A percentile compares a stretch with the other conserved stretches of the same genome.
Conservation (phyloP, 2,888 invertebrate genomes). For the Volucella zonaria region DNA sequence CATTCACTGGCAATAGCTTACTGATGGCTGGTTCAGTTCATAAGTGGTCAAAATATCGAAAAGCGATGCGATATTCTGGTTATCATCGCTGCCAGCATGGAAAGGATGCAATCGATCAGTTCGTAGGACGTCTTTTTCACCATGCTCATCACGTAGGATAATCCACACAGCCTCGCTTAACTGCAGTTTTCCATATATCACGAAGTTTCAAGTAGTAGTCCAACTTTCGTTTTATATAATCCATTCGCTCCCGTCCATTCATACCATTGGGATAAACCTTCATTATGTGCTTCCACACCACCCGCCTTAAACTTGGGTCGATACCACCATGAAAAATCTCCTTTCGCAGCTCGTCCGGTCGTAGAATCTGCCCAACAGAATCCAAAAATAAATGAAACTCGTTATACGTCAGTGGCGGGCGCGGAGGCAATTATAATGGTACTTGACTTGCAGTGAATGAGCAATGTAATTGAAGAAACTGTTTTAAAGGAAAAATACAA, state of each 20-base stretch:
- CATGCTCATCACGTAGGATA: conserved; percentile 95
- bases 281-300: conserved; percentile 98
- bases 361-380: conserved; percentile 93
- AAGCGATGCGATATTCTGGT: conserved; percentile 95
- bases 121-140: conserved; percentile 97
- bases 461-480: too few relatives aligned
- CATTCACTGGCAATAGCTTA: conserved; percentile 98
- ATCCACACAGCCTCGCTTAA: conserved; percentile 82
- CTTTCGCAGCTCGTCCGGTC: conserved; percentile 92
- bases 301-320: conserved; percentile 94
- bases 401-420: conserved; percentile 92
- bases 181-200: conserved; percentile 91
- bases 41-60: conserved; percentile 98
- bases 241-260: conserved; percentile 96
- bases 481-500: too few relatives aligned
- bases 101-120: conserved; percentile 97
- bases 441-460: too few relatives aligned
- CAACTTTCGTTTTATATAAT: conserved; percentile 95
- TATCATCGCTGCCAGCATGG: conserved; percentile 97
- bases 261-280: conserved; percentile 96
- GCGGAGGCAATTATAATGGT: conserved; percentile 87
- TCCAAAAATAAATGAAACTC: conserved; percentile 95
- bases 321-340: conserved; percentile 97
- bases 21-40: conserved; percentile 96
- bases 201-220: conserved; percentile 92